Percentiles rank a stretch among this genome's conserved stretches.
Evolutionary conservation across 2,797 vertebrate species (phyloP).

Genomic region (Saguinus oedipus): DNA sequence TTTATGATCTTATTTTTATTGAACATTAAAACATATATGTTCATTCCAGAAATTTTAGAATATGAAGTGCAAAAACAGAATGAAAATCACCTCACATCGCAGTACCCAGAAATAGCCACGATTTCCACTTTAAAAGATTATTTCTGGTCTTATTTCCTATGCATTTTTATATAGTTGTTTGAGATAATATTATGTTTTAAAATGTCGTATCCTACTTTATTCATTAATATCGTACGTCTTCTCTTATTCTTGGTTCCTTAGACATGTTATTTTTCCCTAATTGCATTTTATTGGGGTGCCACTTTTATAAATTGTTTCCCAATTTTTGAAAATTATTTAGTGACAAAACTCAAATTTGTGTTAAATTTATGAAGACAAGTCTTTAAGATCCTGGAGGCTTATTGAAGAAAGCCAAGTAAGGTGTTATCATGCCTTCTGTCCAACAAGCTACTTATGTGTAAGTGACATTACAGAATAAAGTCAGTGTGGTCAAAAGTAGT

Average conservation of each 20-base stretch:
- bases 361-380: constrained; percentile 33
- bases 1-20: constrained; percentile 39
- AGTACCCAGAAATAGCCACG: not conserved
- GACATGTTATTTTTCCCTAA: not conserved
- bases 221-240: not conserved
- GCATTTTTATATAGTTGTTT: constrained; percentile 15
- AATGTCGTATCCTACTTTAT: not conserved
- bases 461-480: constrained; percentile 26
- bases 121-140: constrained; percentile 32
- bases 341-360: constrained; percentile 9
- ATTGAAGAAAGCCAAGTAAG: constrained; percentile 44
- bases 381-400: constrained; percentile 32
- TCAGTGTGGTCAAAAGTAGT: not conserved
- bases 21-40: not conserved
- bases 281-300: not conserved
- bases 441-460: not conserved
- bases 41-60: constrained; percentile 38
- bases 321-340: constrained; percentile 44
- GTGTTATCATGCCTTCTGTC: constrained; percentile 3
- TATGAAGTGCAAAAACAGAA: constrained; percentile 41
- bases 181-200: constrained; percentile 2
- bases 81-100: constrained; percentile 22
- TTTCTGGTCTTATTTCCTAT: not conserved
- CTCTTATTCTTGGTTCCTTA: constrained; percentile 32
- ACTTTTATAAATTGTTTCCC: not conserved